These are phyloP conservation scores for Ectobius pallidus DNA, from an alignment of 2,888 invertebrate species.

Conservation along the genomic window DNA sequence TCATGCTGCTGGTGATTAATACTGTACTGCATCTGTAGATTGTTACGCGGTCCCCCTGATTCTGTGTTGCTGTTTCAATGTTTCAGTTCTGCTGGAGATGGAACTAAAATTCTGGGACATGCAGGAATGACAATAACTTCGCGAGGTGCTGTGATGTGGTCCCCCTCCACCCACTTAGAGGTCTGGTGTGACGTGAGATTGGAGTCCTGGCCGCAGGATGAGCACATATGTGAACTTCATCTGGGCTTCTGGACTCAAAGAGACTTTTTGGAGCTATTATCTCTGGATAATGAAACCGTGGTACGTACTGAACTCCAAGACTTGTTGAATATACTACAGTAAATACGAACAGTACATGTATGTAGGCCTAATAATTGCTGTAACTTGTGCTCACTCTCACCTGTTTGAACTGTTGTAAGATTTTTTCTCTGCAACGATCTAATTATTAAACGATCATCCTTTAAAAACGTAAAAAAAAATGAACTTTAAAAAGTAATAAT, in stretches of 20 bases:
- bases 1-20: too few species aligned
- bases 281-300: constrained; percentile 5
- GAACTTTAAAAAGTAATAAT: background rate
- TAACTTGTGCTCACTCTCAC: background rate
- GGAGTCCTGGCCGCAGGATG: constrained; percentile 55
- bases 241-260: constrained; percentile 53
- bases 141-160: constrained; percentile 53
- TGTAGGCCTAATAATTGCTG: background rate
- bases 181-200: constrained; percentile 53
- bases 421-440: too few species aligned
- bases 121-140: constrained; percentile 49
- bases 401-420: background rate
- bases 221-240: constrained; percentile 52
- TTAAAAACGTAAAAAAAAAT: too few species aligned
- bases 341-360: too few species aligned
- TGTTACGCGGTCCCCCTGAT: too few species aligned
- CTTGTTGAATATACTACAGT: too few species aligned
- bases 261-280: constrained; percentile 28
- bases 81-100: constrained; percentile 50
- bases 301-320: background rate
- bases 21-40: too few species aligned
- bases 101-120: constrained; percentile 48
- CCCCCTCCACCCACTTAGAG: constrained; percentile 49
- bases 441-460: too few species aligned
- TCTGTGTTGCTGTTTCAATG: too few species aligned